Base-by-base conservation (phyloP, 1,140 invertebrate genomes). In the Calosoma granatense region DNA sequence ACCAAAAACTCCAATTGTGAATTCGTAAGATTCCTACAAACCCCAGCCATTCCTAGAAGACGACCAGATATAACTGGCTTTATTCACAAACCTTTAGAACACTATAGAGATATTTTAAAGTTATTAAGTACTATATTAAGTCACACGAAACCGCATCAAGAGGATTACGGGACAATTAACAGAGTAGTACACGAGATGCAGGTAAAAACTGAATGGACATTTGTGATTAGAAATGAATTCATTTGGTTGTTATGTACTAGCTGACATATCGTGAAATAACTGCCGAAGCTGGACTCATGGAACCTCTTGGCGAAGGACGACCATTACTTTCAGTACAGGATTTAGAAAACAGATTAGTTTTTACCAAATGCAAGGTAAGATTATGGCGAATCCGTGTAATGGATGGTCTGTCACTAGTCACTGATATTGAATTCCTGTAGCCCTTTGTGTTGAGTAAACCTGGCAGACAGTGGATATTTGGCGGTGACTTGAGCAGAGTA, bases 391-490 rank as follows among this genome's bases (percentile, higher is more conserved):
- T 51, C n/a, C 11, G 22, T 15, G 3, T 20, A n/a, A 11, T 6
- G 56, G 9, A 6, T 36, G 2, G 26, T n/a, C n/a, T n/a, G n/a
- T n/a, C n/a, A n/a, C n/a, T n/a, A 22, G 2, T 53, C 20, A 22
- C n/a, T 21, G 14, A n/a, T 26, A n/a, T 6, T 23, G 20, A 12
- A 22, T 12, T 41, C 54, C 41, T 55, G 78, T 67, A 84, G 80
- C 88, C 90, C 51, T 92, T 92, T 68, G 82, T 84, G 20, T 73
- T 92, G 67, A 86, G 82, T 63, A 84, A 86, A 61, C 84, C 85
- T 39, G 87, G 87, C 4, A 79, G 90, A 57, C 87, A 90, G 71
- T 92, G 88, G 88, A 85, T 92, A 51, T 91, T 92, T 61, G 88
- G 88, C 12, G 88, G 89, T 1, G 88, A 91, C 59, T 68, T 92